A percentile compares a stretch with the other conserved stretches of the same genome.
phyloP scores from a whole-genome alignment of 2,888 invertebrate species.

The Molorchus minor region DNA sequence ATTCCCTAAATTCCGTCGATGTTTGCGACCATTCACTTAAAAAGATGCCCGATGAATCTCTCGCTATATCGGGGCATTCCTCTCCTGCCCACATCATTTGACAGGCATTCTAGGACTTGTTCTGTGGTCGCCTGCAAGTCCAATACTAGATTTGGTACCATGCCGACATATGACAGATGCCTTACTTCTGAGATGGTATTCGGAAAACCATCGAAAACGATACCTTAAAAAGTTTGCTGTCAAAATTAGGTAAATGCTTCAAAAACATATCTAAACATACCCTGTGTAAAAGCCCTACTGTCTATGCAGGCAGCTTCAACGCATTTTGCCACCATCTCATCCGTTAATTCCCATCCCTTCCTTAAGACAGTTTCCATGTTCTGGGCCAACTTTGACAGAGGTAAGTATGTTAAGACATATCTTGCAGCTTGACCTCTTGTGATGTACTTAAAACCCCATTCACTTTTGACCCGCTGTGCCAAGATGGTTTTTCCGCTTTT shows the following conservation, averaged over 20 bases:
- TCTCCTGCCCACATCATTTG: constrained; percentile 55
- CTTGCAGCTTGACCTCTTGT: constrained; percentile 67
- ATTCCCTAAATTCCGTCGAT: constrained; percentile 60
- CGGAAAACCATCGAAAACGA: constrained; percentile 72
- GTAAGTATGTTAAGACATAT: constrained; percentile 63
- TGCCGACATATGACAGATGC: constrained; percentile 63
- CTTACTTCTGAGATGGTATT: constrained; percentile 64
- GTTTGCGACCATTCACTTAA: constrained; percentile 61
- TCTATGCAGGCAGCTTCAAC: constrained; percentile 66
- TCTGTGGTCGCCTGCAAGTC: constrained; percentile 63
- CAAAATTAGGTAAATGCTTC: neutral
- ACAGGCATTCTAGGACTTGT: constrained; percentile 61
- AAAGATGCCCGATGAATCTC: constrained; percentile 62
- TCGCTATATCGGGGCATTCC: constrained; percentile 49
- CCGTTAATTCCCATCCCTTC: constrained; percentile 62
- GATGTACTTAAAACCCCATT: constrained; percentile 67
- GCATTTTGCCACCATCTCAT: constrained; percentile 64
- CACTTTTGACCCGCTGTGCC: constrained; percentile 65
- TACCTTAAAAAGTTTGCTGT: constrained; percentile 59
- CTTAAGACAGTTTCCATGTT: constrained; percentile 60
- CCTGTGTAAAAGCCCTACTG: constrained; percentile 62
- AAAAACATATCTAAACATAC: constrained; percentile 14
- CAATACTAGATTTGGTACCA: constrained; percentile 69
- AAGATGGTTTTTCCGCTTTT: constrained; percentile 71
- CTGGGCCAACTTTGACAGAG: constrained; percentile 65